Base-by-base conservation (phyloP, 2,888 invertebrate genomes). In the Mimachlamys varia region DNA sequence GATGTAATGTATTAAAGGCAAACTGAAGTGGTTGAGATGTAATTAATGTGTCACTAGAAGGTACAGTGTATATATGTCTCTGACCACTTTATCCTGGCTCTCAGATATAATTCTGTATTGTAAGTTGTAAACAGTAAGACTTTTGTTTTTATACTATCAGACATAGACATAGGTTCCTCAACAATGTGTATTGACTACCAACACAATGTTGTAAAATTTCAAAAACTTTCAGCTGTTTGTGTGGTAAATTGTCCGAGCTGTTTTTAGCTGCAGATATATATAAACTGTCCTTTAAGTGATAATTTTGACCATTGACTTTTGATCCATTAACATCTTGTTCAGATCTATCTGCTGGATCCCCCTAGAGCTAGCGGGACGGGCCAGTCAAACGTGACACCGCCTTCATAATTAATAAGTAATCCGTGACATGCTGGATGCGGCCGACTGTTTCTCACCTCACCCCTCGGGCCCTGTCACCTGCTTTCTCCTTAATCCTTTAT, bases 331-430 rank as follows among this genome's bases (percentile, higher is more conserved):
- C 58, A 58, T 58, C 58, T 76, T 76, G 33, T 76, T 10, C 53
- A 53, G 17, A 33, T 76, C 22, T 33, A 76, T 76, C 27, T 76
- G 27, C 33, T 33, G 33, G 33, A 76, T 76, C 33, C 33, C 76
- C 76, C 33, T 33, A 10, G 76, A 76, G 76, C 33, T 76, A 76
- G 22, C 15, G 76, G 76, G 12, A 33, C 76, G 33, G 33, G 12
- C 15, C 27, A 27, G 33, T 76, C 22, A 19, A 58, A 58, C 58
- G 58, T 76, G 76, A 76, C 76, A 33, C 76, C 76, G 76, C 76
- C 76, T 76, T 76, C 76, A 76, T 76, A 76, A 76, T 76, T 76
- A 76, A 76, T 76, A 76, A 76, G 27, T 76, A 76, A 27, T 33
- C 22, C 2, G 33, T 76, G 76, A 76, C 76, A 76, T 76, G 33